A percentile compares a stretch with the other conserved stretches of the same genome.
These are phyloP conservation scores for Polydesmus complanatus DNA, from an alignment of 2,888 invertebrate species.

Conservation along the genomic window DNA sequence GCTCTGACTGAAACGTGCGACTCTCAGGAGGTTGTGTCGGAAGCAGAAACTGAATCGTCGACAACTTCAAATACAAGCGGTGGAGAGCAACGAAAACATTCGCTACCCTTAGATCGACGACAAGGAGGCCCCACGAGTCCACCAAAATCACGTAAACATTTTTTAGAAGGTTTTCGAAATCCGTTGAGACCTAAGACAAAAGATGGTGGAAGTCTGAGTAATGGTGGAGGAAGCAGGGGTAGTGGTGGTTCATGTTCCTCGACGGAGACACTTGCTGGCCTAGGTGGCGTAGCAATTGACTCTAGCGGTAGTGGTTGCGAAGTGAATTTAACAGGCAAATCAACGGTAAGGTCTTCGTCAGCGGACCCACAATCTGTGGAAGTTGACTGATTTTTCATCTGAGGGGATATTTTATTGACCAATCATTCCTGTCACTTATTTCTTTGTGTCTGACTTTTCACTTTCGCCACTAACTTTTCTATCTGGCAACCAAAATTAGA, in stretches of 20 bases:
- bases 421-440: too few relatives aligned
- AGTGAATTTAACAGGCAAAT: too few relatives aligned
- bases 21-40: constrained; percentile 12
- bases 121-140: constrained; percentile 33
- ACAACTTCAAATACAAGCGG: too few relatives aligned
- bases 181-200: constrained; percentile 42
- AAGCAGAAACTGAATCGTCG: constrained; percentile 21
- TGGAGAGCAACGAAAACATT: constrained; percentile 17
- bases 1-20: constrained; percentile 16
- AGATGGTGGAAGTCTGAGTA: constrained; percentile 30
- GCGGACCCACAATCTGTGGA: too few relatives aligned
- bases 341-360: background rate
- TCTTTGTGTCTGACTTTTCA: too few relatives aligned
- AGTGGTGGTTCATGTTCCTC: background rate
- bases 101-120: constrained; percentile 14
- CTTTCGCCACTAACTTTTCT: too few relatives aligned
- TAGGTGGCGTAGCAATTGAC: background rate
- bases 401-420: too few relatives aligned
- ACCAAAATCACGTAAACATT: constrained; percentile 37
- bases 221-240: background rate
- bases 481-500: too few relatives aligned
- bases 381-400: too few relatives aligned
- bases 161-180: constrained; percentile 49
- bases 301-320: background rate
- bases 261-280: background rate